Conservation (phyloP, 2,113 vertebrate genomes). For the Hyperopisus bebe region DNA sequence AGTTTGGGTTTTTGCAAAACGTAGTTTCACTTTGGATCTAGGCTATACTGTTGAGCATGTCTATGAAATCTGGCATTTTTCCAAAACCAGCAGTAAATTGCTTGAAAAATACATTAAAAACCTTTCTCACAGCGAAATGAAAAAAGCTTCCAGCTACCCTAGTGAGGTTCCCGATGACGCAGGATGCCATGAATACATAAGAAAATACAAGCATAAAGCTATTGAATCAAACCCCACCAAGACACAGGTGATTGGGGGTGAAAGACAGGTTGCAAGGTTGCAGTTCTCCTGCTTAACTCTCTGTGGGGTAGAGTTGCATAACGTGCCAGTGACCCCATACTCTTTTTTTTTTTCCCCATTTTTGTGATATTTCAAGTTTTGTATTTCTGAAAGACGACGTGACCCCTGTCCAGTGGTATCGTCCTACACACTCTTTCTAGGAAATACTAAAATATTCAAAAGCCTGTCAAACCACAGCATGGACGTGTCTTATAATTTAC, state of each 20-base stretch:
- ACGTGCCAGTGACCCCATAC: background rate
- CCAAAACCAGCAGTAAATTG: conserved; percentile 1
- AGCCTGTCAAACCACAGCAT: background rate
- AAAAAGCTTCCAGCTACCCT: background rate
- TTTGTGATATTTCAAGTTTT: background rate
- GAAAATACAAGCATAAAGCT: background rate
- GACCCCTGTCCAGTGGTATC: background rate
- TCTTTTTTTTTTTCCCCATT: background rate
- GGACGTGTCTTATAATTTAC: background rate
- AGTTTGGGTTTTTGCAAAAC: background rate
- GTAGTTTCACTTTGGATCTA: background rate
- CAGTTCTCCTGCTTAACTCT: background rate
- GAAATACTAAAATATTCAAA: background rate
- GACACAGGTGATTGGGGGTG: background rate
- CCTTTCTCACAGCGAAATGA: background rate
- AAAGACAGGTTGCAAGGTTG: background rate
- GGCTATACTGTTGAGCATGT: background rate
- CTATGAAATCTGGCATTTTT: background rate
- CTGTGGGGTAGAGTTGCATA: background rate
- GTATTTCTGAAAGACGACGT: background rate
- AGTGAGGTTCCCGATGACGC: background rate
- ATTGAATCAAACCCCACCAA: background rate
- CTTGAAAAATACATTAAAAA: conserved; percentile 2
- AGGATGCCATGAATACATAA: background rate
- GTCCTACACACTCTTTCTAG: background rate